Evolutionary conservation across 2,113 vertebrate species (phyloP).

Genomic region (Sardina pilchardus): DNA sequence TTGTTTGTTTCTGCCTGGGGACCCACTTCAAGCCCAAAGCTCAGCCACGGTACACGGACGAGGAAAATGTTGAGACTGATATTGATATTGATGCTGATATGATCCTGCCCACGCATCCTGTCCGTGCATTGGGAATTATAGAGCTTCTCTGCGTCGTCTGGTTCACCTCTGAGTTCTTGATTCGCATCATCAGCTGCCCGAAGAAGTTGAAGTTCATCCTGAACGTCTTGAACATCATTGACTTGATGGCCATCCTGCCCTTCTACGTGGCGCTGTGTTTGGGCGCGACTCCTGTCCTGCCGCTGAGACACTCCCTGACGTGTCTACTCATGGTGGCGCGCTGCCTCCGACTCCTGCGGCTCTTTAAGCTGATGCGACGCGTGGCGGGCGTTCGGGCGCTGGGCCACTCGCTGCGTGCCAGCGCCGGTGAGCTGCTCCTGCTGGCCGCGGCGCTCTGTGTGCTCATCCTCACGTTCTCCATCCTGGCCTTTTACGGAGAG

Average conservation of each 20-base stretch:
- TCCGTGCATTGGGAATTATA: background rate
- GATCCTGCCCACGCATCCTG: too few species aligned
- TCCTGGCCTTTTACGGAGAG: too few species aligned
- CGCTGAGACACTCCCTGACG: background rate
- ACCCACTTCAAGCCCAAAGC: too few species aligned
- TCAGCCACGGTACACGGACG: too few species aligned
- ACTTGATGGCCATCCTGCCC: constrained; percentile 92
- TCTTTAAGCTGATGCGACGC: background rate
- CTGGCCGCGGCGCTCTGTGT: too few species aligned
- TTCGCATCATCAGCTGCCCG: background rate
- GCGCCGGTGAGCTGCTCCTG: too few species aligned
- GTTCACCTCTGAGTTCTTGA: background rate
- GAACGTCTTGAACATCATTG: constrained; percentile 85
- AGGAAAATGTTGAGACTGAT: too few species aligned
- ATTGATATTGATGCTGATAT: too few species aligned
- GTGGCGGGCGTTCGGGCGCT: background rate
- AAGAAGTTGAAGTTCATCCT: background rate
- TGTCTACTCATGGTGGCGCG: background rate
- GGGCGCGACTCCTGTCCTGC: background rate
- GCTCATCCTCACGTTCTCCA: too few species aligned
- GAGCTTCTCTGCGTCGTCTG: background rate
- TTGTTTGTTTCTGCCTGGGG: too few species aligned
- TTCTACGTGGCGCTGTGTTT: constrained; percentile 57
- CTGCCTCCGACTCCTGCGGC: background rate
- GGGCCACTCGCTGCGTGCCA: too few species aligned